Evolutionary conservation across 2,113 vertebrate genomes (phyloP).

Genomic region (Pampusana beccarii): DNA sequence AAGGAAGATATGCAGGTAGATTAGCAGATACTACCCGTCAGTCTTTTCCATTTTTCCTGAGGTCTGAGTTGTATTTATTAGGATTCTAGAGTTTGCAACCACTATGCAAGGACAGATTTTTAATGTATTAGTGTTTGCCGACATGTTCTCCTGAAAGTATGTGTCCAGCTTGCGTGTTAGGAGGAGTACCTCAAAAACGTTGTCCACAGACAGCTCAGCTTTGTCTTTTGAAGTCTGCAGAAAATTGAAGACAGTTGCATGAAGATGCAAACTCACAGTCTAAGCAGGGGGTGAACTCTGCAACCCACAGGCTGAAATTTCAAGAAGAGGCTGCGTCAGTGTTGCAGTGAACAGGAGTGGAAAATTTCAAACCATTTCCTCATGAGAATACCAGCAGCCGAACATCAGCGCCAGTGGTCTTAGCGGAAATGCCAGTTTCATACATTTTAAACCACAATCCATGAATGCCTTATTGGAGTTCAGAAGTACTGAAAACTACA

Average conservation of each 20-base stretch:
- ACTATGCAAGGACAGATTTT: background rate
- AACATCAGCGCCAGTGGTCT: background rate
- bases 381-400: background rate
- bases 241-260: background rate
- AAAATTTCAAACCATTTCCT: background rate
- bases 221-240: background rate
- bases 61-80: background rate
- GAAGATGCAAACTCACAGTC: background rate
- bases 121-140: background rate
- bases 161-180: background rate
- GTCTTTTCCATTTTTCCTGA: background rate
- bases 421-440: background rate
- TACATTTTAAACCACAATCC: background rate
- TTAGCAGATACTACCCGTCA: background rate
- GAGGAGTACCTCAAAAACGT: background rate
- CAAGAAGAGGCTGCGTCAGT: background rate
- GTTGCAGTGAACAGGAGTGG: background rate
- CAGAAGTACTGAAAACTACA: conserved; percentile 4
- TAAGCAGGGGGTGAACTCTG: background rate
- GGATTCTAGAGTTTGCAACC: background rate
- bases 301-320: background rate
- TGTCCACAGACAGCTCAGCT: background rate
- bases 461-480: background rate
- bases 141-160: background rate
- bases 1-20: background rate